Percentiles rank a stretch among this genome's conserved stretches.
These are phyloP conservation scores for Papilio polyxenes DNA, from an alignment of 1,140 invertebrate genomes.

Conservation along the genomic window DNA sequence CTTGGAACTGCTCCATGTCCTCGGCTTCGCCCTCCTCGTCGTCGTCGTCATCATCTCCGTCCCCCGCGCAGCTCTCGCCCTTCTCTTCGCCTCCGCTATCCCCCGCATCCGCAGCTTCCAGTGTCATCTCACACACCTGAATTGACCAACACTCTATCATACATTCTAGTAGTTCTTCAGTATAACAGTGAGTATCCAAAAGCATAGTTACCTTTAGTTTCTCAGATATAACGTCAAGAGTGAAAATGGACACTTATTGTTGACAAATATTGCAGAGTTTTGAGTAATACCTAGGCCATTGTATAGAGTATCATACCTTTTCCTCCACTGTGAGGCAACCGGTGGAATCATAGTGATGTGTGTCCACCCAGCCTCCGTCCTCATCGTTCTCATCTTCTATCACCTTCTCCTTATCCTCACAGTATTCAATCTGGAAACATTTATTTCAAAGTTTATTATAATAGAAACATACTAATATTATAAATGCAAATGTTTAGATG, in stretches of 20 bases:
- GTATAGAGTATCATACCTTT: conserved; percentile 81
- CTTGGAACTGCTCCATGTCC: conserved; percentile 99
- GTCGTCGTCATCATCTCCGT: conserved; percentile 70
- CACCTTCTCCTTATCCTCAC: conserved; percentile 92
- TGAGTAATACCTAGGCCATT: too few species aligned
- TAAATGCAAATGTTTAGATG: too few species aligned
- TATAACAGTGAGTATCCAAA: too few species aligned
- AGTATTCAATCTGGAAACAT: conserved; percentile 89
- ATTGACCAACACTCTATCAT: background rate
- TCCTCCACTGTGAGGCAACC: conserved; percentile 84
- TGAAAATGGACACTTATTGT: too few species aligned
- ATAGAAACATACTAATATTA: too few species aligned
- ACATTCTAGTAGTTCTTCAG: background rate
- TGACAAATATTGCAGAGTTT: too few species aligned
- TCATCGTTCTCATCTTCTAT: conserved; percentile 94
- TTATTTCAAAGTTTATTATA: background rate
- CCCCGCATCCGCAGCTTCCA: conserved; percentile 79
- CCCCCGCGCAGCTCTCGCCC: conserved; percentile 40
- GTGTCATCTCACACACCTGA: conserved; percentile 84
- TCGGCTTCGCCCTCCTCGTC: conserved; percentile 96
- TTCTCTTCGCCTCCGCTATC: conserved; percentile 67
- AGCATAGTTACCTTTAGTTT: too few species aligned
- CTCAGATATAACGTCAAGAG: too few species aligned
- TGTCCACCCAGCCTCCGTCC: conserved; percentile 99
- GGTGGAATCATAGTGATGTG: conserved; percentile 92